phyloP scores from a whole-genome alignment of 2,113 vertebrate species.

The Phycodurus eques region DNA sequence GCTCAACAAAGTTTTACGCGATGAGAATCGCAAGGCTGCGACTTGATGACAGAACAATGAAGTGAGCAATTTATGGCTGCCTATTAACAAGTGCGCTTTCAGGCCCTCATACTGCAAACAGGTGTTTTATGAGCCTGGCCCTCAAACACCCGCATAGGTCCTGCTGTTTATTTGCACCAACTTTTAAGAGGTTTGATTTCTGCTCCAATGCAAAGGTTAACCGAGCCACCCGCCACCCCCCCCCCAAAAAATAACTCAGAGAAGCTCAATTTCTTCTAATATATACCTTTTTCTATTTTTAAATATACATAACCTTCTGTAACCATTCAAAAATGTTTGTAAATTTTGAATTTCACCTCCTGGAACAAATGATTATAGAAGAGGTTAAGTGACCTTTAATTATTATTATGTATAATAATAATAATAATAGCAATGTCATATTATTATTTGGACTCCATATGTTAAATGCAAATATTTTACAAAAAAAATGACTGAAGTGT shows the following conservation, averaged over 20 bases:
- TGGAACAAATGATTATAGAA: too few relatives aligned
- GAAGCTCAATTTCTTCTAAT: too few relatives aligned
- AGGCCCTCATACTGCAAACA: slow-evolving; percentile 66
- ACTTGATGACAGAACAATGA: slow-evolving; percentile 74
- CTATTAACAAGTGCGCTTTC: slow-evolving; percentile 68
- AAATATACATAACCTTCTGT: not conserved
- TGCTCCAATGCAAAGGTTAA: slow-evolving; percentile 29
- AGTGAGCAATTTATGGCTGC: slow-evolving; percentile 71
- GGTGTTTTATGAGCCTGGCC: slow-evolving; percentile 67
- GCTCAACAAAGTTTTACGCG: slow-evolving; percentile 52
- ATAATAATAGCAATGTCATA: too few relatives aligned
- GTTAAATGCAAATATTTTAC: not conserved
- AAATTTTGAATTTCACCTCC: too few relatives aligned
- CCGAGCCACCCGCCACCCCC: too few relatives aligned
- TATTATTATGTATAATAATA: too few relatives aligned
- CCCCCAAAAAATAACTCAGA: too few relatives aligned
- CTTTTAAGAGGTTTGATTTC: slow-evolving; percentile 38
- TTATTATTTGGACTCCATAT: not conserved
- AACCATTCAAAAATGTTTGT: too few relatives aligned
- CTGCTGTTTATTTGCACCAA: slow-evolving; percentile 47
- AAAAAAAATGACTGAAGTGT: not conserved
- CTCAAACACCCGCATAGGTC: slow-evolving; percentile 32
- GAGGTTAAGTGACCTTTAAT: too few relatives aligned
- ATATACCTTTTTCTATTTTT: not conserved
- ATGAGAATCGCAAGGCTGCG: slow-evolving; percentile 57